These are phyloP conservation scores for Metridium senile DNA, from an alignment of 92 coral and sea anemone species.

Conservation along the genomic window DNA sequence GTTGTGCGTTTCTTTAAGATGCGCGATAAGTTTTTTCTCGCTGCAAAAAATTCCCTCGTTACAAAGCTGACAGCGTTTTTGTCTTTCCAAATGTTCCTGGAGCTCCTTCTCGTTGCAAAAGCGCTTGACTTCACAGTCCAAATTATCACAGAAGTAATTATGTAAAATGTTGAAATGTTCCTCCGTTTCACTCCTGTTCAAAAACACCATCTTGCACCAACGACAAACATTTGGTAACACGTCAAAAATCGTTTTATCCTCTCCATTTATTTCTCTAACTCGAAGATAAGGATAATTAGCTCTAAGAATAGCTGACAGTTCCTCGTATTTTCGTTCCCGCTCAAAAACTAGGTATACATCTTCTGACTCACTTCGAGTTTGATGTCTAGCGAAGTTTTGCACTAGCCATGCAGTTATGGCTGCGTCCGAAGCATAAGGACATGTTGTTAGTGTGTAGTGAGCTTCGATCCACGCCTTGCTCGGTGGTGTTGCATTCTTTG, in stretches of 20 bases:
- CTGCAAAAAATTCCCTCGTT: constrained; percentile 64
- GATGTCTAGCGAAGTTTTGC: constrained; percentile 43
- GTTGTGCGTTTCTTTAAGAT: constrained; percentile 69
- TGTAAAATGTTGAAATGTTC: constrained; percentile 59
- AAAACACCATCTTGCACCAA: constrained; percentile 76
- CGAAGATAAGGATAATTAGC: constrained; percentile 34
- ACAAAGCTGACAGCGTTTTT: constrained; percentile 68
- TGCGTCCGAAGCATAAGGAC: constrained; percentile 93
- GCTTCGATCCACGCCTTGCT: constrained; percentile 63
- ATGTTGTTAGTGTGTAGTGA: constrained; percentile 78
- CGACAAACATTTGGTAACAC: constrained; percentile 64
- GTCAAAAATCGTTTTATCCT: constrained; percentile 59
- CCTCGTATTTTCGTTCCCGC: constrained; percentile 81
- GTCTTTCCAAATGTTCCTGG: constrained; percentile 56
- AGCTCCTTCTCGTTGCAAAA: constrained; percentile 67
- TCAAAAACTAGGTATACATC: constrained; percentile 69
- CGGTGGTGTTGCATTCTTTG: constrained; percentile 78
- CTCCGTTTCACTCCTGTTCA: constrained; percentile 43
- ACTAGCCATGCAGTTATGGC: constrained; percentile 56
- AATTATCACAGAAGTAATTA: constrained; percentile 76
- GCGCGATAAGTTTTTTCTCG: constrained; percentile 46
- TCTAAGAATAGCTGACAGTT: constrained; percentile 70
- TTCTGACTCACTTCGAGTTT: constrained; percentile 13
- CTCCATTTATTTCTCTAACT: constrained; percentile 73
- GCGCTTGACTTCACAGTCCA: constrained; percentile 58